A percentile compares a stretch with the other conserved stretches of the same genome.
These are phyloP conservation scores for Corythucha ciliata DNA, from an alignment of 2,888 invertebrate species.

Conservation along the genomic window DNA sequence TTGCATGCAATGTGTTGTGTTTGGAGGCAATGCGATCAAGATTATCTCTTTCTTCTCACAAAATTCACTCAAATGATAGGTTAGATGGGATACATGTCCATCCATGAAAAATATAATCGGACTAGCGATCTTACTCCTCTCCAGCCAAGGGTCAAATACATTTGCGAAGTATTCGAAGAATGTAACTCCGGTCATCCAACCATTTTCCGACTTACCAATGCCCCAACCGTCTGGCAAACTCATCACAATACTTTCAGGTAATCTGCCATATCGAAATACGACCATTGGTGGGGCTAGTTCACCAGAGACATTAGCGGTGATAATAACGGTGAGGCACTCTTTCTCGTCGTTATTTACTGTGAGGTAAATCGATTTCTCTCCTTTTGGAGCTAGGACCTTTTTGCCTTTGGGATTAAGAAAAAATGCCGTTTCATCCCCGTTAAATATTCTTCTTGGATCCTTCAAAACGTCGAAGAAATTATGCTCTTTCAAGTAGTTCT, in stretches of 20 bases:
- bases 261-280: conserved; percentile 29
- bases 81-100: conserved; percentile 36
- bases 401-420: conserved; percentile 24
- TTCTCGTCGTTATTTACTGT: conserved; percentile 37
- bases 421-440: conserved; percentile 40
- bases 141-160: conserved; percentile 32
- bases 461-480: conserved; percentile 31
- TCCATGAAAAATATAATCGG: conserved; percentile 33
- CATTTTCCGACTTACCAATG: conserved; percentile 30
- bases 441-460: conserved; percentile 38
- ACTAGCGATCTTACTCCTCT: conserved; percentile 33
- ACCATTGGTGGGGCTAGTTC: conserved; percentile 27
- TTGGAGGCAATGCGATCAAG: conserved; percentile 39
- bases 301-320: conserved; percentile 37
- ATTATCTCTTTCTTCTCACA: conserved; percentile 40
- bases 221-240: conserved; percentile 31
- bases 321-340: conserved; percentile 36
- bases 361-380: conserved; percentile 35
- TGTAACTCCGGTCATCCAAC: conserved; percentile 31
- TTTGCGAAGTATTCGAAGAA: conserved; percentile 33
- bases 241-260: conserved; percentile 28
- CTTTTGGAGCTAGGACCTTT: background rate
- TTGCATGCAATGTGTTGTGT: conserved; percentile 41
- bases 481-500: conserved; percentile 35
- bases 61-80: conserved; percentile 40